Conservation (phyloP, 1,140 invertebrate genomes). For the Drosophila elegans region DNA sequence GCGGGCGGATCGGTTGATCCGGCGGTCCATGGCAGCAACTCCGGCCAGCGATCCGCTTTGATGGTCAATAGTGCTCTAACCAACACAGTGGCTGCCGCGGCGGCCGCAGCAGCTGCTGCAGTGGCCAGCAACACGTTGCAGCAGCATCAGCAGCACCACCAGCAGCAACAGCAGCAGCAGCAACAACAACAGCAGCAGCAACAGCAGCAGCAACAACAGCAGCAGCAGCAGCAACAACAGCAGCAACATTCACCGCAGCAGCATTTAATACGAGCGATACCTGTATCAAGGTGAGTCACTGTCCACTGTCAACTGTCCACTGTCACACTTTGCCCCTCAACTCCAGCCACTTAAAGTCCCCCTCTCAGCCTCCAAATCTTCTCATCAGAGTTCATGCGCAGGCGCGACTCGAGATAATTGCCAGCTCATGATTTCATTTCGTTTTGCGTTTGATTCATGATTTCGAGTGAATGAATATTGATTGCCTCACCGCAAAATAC, state of each 20-base stretch:
- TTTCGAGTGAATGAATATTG: constrained; percentile 29
- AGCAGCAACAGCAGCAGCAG: constrained; percentile 45
- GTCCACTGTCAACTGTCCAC: neutral
- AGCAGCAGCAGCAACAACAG: constrained; percentile 40
- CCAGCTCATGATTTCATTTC: constrained; percentile 45
- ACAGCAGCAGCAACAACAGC: constrained; percentile 44
- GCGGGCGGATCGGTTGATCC: constrained; percentile 16
- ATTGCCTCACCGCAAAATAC: constrained; percentile 22
- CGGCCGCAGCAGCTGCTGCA: constrained; percentile 64
- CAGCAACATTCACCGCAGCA: constrained; percentile 76
- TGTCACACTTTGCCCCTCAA: neutral
- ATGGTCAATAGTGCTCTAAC: constrained; percentile 60
- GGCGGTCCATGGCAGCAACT: constrained; percentile 1
- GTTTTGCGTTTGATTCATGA: constrained; percentile 39
- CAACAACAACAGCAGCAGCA: constrained; percentile 55
- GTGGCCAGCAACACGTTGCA: constrained; percentile 64
- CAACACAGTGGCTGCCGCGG: constrained; percentile 55
- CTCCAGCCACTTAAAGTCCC: neutral
- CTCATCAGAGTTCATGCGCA: constrained; percentile 23
- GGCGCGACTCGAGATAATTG: constrained; percentile 26
- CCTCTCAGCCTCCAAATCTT: neutral
- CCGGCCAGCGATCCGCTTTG: constrained; percentile 35
- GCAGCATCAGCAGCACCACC: constrained; percentile 62
- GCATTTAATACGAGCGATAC: constrained; percentile 82
- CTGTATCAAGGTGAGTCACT: constrained; percentile 78